Percentiles rank a stretch among this genome's conserved stretches.
phyloP scores from a whole-genome alignment of 2,888 invertebrate species.

The Zaprionus obscuricornis region DNA sequence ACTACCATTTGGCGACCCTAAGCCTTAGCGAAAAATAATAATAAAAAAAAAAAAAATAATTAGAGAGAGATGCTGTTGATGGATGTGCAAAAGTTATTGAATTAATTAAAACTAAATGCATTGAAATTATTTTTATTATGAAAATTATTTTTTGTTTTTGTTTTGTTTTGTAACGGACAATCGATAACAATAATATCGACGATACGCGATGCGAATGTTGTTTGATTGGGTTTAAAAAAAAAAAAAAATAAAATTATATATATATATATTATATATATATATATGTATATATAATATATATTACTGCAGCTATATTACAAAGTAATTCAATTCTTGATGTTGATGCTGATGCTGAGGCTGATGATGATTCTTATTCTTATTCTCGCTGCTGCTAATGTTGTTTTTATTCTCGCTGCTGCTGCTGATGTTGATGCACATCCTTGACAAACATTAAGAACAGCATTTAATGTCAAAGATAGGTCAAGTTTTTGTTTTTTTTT shows the following conservation, averaged over 20 bases:
- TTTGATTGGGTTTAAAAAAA: background rate
- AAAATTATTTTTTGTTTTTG: slow-evolving; percentile 12
- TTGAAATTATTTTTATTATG: slow-evolving; percentile 25
- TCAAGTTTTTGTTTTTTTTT: too few relatives aligned
- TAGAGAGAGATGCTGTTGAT: slow-evolving; percentile 1
- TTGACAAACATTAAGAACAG: background rate
- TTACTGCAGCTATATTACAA: background rate
- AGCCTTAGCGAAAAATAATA: too few relatives aligned
- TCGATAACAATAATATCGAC: slow-evolving; percentile 23
- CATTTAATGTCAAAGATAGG: background rate
- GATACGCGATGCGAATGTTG: slow-evolving; percentile 34
- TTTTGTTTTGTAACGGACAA: slow-evolving; percentile 23
- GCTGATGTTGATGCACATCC: slow-evolving; percentile 1
- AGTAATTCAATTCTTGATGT: too few relatives aligned
- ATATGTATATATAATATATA: slow-evolving; percentile 11
- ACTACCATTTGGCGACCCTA: slow-evolving; percentile 11
- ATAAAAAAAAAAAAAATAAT: slow-evolving; percentile 16
- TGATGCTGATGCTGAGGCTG: background rate
- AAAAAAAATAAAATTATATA: background rate
- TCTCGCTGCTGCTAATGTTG: too few relatives aligned
- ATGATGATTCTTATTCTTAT: too few relatives aligned
- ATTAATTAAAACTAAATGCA: slow-evolving; percentile 61
- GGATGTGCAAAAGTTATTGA: too few relatives aligned
- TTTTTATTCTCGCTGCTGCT: too few relatives aligned
- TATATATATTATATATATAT: slow-evolving; percentile 6